Evolutionary conservation across 2,797 vertebrate genomes (phyloP), one percentile per base, ranked within the genome.

Genomic region (Sandelia bainsii): DNA sequence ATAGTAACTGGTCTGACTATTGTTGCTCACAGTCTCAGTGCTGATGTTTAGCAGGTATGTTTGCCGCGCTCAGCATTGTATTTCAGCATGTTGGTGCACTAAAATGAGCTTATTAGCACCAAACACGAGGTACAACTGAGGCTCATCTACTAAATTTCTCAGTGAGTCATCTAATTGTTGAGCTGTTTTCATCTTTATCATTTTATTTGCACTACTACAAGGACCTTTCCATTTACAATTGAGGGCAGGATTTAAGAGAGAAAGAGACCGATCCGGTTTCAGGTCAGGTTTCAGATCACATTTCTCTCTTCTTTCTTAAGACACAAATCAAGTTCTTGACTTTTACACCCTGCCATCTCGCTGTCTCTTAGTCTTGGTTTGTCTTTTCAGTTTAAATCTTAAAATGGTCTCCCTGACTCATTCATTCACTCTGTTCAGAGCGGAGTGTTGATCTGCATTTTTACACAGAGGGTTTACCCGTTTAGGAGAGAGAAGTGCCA

Each of bases 341-440:
- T 39, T 16, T 16, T 14, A 34, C 27, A 23, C 29, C 4, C 12
- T 45, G 8, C 39, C 14, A 20, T 3, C 25, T 32, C 5, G 1
- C 14, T 5, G 8, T 25, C 23, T 69, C 42, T 32, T 8, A 1
- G 29, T 69, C 42, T 32, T 8, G 5, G 29, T 6, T 6, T 22
- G 12, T 23, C 2, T 52, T 4, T 23, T 50, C 40, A 32, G 32
- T 16, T 48, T 2, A 51, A 0, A 57, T 44, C 42, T 20, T 22
- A 69, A 84, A 70, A 75, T 37, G 42, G 61, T 16, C 0, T 60
- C 17, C 27, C 29, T 14, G 72, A n/a, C 34, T 62, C 8, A 29
- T 20, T 67, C 58, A 16, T 64, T 22, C 58, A 17, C 19, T 1
- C 49, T 61, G 12, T 6, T 22, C 67, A 27, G 60, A 61, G 27